These are phyloP conservation scores for Nymphalis io DNA, from an alignment of 1,140 invertebrate genomes.

Conservation along the genomic window DNA sequence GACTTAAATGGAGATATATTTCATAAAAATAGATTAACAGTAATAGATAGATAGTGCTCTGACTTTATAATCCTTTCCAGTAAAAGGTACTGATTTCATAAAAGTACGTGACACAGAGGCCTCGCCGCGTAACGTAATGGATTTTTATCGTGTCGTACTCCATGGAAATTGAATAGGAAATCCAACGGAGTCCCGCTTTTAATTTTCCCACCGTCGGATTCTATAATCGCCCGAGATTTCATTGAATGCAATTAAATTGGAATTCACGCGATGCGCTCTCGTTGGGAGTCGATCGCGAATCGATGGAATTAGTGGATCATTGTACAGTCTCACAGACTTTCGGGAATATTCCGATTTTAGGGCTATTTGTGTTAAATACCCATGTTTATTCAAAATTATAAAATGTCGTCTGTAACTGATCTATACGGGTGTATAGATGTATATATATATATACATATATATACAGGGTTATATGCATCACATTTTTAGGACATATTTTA, in stretches of 20 bases:
- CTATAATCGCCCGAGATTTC: slow-evolving; percentile 72
- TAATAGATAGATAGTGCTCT: not conserved
- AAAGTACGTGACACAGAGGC: slow-evolving; percentile 50
- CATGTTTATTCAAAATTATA: too few relatives aligned
- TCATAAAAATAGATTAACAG: too few relatives aligned
- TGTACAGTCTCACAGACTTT: slow-evolving; percentile 18
- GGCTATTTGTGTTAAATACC: not conserved
- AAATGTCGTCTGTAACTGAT: too few relatives aligned
- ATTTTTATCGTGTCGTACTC: slow-evolving; percentile 68
- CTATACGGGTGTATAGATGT: too few relatives aligned
- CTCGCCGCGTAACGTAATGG: slow-evolving; percentile 58
- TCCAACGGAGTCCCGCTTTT: slow-evolving; percentile 68
- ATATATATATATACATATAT: too few relatives aligned
- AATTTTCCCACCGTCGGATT: slow-evolving; percentile 69
- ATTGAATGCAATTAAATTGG: slow-evolving; percentile 75
- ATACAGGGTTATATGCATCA: too few relatives aligned
- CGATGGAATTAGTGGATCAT: slow-evolving; percentile 42
- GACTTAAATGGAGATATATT: too few relatives aligned
- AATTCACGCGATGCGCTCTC: slow-evolving; percentile 51
- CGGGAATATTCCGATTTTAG: not conserved
- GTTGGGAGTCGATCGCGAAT: slow-evolving; percentile 35
- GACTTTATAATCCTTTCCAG: slow-evolving; percentile 26
- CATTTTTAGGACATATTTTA: too few relatives aligned
- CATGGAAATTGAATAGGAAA: slow-evolving; percentile 70
- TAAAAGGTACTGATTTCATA: slow-evolving; percentile 19